Conservation (phyloP, 2,888 invertebrate genomes). For the Calliphora vomitoria region DNA sequence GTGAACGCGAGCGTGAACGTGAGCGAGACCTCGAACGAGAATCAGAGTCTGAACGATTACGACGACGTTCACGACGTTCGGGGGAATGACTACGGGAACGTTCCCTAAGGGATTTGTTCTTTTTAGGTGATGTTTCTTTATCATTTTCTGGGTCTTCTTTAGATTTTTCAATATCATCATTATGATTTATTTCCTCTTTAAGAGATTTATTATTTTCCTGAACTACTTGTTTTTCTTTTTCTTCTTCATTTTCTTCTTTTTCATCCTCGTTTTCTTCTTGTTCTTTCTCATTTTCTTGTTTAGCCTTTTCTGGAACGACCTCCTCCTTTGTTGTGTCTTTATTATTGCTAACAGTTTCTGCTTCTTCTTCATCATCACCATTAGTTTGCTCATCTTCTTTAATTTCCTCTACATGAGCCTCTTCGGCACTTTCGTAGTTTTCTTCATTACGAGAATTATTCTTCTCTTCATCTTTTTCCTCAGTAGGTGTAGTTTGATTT, state of each 20-base stretch:
- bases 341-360: constrained; percentile 65
- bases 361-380: constrained; percentile 59
- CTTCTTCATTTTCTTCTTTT: constrained; percentile 4
- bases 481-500: constrained; percentile 5
- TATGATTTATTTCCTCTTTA: constrained; percentile 31
- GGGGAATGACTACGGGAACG: constrained; percentile 73
- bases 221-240: constrained; percentile 18
- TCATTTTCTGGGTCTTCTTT: constrained; percentile 79
- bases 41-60: constrained; percentile 80
- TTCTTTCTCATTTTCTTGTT: no score
- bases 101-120: constrained; percentile 15
- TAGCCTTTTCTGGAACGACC: constrained; percentile 80
- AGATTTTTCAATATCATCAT: constrained; percentile 10
- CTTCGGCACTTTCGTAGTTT: constrained; percentile 34
- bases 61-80: constrained; percentile 70
- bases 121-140: constrained; percentile 73
- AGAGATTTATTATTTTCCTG: constrained; percentile 56
- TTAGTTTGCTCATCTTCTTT: constrained; percentile 60
- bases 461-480: constrained; percentile 44
- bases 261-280: constrained; percentile 59
- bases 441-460: constrained; percentile 56
- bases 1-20: constrained; percentile 67
- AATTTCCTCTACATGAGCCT: constrained; percentile 43
- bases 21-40: constrained; percentile 66
- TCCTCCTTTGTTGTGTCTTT: constrained; percentile 41